Evolutionary conservation across 2,888 invertebrate species (phyloP), one percentile per base, ranked within the genome.

Genomic region (Eretmocerus hayati): DNA sequence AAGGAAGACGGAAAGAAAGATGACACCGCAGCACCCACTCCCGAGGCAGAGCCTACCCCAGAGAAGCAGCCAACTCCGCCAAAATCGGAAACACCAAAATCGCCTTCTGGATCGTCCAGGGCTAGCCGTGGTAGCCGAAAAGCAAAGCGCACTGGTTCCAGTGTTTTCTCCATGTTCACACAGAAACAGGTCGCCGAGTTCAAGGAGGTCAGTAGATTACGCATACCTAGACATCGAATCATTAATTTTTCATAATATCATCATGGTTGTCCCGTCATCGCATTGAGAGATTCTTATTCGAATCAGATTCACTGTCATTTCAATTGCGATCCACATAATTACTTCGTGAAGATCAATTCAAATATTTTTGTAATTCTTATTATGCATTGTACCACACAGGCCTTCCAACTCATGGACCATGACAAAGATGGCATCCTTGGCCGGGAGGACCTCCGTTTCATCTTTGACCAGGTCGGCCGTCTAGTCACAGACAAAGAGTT

Each of bases 111-210:
- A 62, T 77, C 76, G 48, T 75, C 76, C 47, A 80, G 88, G 69
- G 83, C 84, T 64, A 87, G 88, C 66, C 85, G 89, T 62, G 87
- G 90, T 63, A 88, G 87, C 74, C 81, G 81, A 63, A 84, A 83
- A 72, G 79, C 78, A 52, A 91, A 91, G 77, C 84, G 90, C 73
- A 83, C 88, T 72, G 92, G 92, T 65, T 91, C 91, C 79, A 92
- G 90, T 78, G 92, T 93, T 74, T 93, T 93, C 83, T 91, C 92
- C 71, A 91, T 92, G 87, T 93, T 94, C 85, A 85, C 91, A 66
- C 92, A 92, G 79, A 87, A 87, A 77, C 92, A 93, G 80, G 90
- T 93, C 69, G 90, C 91, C 66, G 93, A 93, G 77, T 93, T 93
- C 83, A 93, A 93, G 77, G 91, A 91, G 81, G 88, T 88, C 66